Base-by-base conservation (phyloP, 1,140 invertebrate genomes). In the Rhyacophila brunnea region DNA sequence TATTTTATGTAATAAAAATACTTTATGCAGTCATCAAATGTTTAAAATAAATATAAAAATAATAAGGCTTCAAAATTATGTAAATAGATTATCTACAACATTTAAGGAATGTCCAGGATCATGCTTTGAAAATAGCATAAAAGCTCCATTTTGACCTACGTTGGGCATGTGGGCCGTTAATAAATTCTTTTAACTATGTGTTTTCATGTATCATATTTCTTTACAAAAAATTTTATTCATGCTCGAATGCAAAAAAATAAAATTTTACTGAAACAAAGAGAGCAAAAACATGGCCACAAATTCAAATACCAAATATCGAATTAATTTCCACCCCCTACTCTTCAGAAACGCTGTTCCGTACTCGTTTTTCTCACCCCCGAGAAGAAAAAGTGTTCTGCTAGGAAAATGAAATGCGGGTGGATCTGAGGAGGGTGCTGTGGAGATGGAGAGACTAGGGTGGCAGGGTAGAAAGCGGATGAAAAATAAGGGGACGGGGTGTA, bases 321-420 rank as follows among this genome's bases (percentile, higher is more conserved):
- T 57, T 57, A 57, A 57, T 57, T 57, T 43, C 42, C 38, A 11
- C 49, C 38, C 38, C 36, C 14, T 15, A n/a, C 38, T n/a, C 38
- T 40, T 40, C 38, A n/a, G n/a, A 13, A 15, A 13, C 38, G n/a
- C 11, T 15, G 11, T 15, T 40, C 38, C 38, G 38, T 13, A 40
- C 38, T 40, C 38, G 11, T 15, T 40, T 40, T n/a, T 13, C n/a
- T 40, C 38, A n/a, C 38, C 15, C 38, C 38, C 15, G 5, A 40
- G 45, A 49, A 57, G 55, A 57, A 57, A 57, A 57, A 57, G 45
- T 57, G 36, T 57, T 50, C 55, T 49, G 53, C 53, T 49, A 42
- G 38, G 55, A 57, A 56, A 56, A 57, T 57, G 55, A 38, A 49
- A 57, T 35, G 47, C 55, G 34, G 34, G 47, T 42, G 40, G 43